Evolutionary conservation across 2,888 invertebrate genomes (phyloP).

Genomic region (Phaedon cochleariae): DNA sequence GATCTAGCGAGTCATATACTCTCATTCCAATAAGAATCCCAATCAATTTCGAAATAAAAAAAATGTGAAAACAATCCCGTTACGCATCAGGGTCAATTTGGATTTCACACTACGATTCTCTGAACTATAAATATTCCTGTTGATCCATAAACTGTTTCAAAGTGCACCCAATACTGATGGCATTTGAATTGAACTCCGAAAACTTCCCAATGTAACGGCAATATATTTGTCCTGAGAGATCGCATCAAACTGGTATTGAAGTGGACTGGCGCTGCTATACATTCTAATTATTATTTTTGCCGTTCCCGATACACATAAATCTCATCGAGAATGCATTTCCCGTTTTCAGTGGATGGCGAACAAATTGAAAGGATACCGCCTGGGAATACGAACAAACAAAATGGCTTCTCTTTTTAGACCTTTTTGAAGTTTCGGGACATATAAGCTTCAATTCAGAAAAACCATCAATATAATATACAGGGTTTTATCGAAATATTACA

Average conservation of each 20-base stretch:
- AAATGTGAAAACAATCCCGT: too few relatives aligned
- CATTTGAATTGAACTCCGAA: neutral
- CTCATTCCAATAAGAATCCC: too few relatives aligned
- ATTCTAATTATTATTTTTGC: neutral
- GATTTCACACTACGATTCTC: neutral
- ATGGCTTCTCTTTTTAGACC: neutral
- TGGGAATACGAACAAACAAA: neutral
- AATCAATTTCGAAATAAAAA: too few relatives aligned
- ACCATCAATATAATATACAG: too few relatives aligned
- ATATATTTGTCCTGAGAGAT: neutral
- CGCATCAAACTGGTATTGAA: neutral
- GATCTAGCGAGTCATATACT: too few relatives aligned
- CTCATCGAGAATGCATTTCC: neutral
- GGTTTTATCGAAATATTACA: too few relatives aligned
- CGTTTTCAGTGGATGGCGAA: constrained; percentile 1
- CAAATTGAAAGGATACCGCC: neutral
- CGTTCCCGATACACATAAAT: constrained; percentile 1
- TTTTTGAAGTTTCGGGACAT: neutral
- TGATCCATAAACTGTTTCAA: neutral
- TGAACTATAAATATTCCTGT: neutral
- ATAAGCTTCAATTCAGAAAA: too few relatives aligned
- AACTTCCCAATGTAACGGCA: neutral
- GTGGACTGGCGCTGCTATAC: neutral
- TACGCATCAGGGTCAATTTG: neutral
- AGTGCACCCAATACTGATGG: neutral